Percentiles rank a stretch among this genome's conserved stretches.
phyloP scores from a whole-genome alignment of 1,140 invertebrate species.

The Anastrepha obliqua region DNA sequence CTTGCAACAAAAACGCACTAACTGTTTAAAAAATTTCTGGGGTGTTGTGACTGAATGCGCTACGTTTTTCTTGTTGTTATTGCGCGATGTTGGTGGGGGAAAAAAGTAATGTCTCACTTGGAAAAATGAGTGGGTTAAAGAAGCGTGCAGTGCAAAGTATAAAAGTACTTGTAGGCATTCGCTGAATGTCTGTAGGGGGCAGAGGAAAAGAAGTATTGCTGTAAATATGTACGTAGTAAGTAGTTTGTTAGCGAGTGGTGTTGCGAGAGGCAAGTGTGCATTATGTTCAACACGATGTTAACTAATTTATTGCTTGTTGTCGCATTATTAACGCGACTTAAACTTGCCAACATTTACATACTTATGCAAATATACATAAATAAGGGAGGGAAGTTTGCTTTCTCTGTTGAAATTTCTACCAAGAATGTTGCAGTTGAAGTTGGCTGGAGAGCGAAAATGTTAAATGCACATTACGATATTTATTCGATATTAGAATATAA shows the following conservation, averaged over 20 bases:
- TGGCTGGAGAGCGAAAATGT: too few relatives aligned
- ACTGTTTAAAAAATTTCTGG: neutral
- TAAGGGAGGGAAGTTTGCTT: neutral
- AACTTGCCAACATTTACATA: slow-evolving; percentile 41
- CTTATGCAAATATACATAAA: neutral
- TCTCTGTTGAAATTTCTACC: neutral
- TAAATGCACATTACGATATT: too few relatives aligned
- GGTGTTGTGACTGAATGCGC: neutral
- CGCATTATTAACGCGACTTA: slow-evolving; percentile 48
- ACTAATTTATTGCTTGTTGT: slow-evolving; percentile 53
- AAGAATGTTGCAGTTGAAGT: too few relatives aligned
- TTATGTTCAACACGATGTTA: slow-evolving; percentile 48
- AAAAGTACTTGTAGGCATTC: slow-evolving; percentile 8
- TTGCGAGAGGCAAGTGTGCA: slow-evolving; percentile 8
- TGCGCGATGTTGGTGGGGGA: neutral
- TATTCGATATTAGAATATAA: too few relatives aligned
- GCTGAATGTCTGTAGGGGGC: neutral
- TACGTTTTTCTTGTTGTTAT: neutral
- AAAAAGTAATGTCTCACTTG: slow-evolving; percentile 9
- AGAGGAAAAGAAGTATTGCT: neutral
- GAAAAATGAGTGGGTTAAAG: slow-evolving; percentile 19
- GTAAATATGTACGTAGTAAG: neutral
- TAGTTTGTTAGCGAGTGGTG: neutral
- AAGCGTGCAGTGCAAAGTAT: neutral
- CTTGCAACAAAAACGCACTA: neutral